Conservation (phyloP, 2,797 vertebrate species). For the Sebastes aleutianus region DNA sequence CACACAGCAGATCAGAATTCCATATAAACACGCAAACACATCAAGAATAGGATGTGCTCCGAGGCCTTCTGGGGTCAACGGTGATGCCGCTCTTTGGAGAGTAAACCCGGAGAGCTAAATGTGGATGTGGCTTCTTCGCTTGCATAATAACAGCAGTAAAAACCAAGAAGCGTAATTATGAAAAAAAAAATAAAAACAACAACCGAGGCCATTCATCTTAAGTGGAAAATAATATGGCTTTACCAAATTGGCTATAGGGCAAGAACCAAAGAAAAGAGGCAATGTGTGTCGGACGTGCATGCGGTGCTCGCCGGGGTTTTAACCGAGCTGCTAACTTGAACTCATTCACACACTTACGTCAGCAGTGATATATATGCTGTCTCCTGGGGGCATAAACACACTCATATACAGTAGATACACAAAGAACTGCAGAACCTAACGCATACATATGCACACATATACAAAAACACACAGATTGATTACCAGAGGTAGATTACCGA, state of each 20-base stretch:
- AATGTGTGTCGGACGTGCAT: constrained; percentile 17
- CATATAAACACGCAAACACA: not conserved
- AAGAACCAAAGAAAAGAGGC: constrained; percentile 14
- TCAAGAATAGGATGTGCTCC: not conserved
- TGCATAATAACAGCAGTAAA: constrained; percentile 51
- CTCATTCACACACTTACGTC: not conserved
- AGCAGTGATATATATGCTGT: not conserved
- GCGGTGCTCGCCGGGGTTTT: constrained; percentile 24
- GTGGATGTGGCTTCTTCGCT: constrained; percentile 35
- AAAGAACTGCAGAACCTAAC: not conserved
- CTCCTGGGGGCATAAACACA: constrained; percentile 5
- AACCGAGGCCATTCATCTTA: constrained; percentile 38
- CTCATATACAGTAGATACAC: not conserved
- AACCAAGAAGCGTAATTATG: constrained; percentile 34
- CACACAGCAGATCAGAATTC: not conserved
- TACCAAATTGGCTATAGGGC: constrained; percentile 25
- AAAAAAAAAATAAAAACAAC: constrained; percentile 24
- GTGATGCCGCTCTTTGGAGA: constrained; percentile 11
- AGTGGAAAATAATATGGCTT: constrained; percentile 65
- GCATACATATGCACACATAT: not conserved
- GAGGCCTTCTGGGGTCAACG: constrained; percentile 27
- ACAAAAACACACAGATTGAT: constrained; percentile 2
- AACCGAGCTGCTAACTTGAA: constrained; percentile 9
- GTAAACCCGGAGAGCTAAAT: constrained; percentile 37
- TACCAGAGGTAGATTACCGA: constrained; percentile 27